These are phyloP conservation scores for Mercenaria mercenaria DNA, from an alignment of 1,140 invertebrate species.

Conservation along the genomic window DNA sequence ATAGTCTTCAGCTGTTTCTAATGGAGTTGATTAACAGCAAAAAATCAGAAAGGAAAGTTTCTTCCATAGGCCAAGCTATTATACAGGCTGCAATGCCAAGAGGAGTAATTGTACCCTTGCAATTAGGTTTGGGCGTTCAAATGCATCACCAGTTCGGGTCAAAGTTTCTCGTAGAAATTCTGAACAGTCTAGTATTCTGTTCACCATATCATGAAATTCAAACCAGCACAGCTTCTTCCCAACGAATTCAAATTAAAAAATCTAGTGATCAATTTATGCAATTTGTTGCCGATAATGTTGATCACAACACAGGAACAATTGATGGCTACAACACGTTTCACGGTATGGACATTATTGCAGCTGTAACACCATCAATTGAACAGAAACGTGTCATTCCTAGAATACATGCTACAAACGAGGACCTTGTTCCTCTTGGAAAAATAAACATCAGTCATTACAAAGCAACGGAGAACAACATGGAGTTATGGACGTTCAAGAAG, in stretches of 20 bases:
- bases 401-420: conserved; percentile 32
- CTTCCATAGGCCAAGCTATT: conserved; percentile 71
- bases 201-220: neutral
- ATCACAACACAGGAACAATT: conserved; percentile 67
- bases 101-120: conserved; percentile 58
- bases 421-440: conserved; percentile 56
- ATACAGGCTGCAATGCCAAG: conserved; percentile 66
- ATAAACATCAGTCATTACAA: conserved; percentile 58
- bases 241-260: conserved; percentile 37
- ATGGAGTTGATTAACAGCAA: no score
- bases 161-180: neutral
- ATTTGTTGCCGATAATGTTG: conserved; percentile 67
- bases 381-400: conserved; percentile 33
- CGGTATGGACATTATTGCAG: conserved; percentile 73
- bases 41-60: no score
- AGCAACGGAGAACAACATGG: neutral
- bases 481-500: conserved; percentile 26
- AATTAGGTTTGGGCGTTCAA: conserved; percentile 68
- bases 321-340: conserved; percentile 71
- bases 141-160: conserved; percentile 33
- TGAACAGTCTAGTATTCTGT: neutral
- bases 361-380: conserved; percentile 55
- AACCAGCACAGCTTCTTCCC: conserved; percentile 51
- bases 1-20: neutral
- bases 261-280: conserved; percentile 27